phyloP scores from a whole-genome alignment of 2,888 invertebrate genomes.

The Ceraclea dissimilis region DNA sequence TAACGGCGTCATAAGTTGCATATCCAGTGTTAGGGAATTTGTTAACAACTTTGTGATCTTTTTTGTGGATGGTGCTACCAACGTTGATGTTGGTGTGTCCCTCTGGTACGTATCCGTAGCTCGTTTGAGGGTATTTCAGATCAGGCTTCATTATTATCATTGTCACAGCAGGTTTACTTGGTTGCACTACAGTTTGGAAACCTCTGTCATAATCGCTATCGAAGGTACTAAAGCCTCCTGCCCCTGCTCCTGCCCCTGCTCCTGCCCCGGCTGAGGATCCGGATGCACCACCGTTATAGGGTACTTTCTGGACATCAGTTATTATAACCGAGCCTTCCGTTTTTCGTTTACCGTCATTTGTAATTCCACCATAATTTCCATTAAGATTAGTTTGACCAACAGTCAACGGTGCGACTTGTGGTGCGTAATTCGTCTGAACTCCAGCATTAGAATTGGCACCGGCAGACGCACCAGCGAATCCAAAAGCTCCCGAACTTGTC shows the following conservation, averaged over 20 bases:
- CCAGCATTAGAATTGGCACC: conserved; percentile 11
- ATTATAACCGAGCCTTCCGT: background rate
- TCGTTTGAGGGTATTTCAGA: background rate
- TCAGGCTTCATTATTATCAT: background rate
- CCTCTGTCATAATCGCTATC: background rate
- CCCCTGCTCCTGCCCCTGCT: too few relatives aligned
- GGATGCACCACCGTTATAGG: background rate
- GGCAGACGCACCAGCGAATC: conserved; percentile 9
- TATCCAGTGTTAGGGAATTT: background rate
- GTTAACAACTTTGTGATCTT: background rate
- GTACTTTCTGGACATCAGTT: background rate
- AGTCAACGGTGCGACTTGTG: background rate
- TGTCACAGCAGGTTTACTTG: background rate
- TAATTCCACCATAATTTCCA: too few relatives aligned
- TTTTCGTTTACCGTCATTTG: background rate
- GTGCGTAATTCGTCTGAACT: background rate
- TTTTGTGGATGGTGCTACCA: background rate
- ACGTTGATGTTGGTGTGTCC: background rate
- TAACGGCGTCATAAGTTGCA: background rate
- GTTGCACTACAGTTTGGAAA: background rate
- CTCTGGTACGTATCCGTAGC: background rate
- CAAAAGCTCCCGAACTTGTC: conserved; percentile 6
- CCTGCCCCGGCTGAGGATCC: too few relatives aligned
- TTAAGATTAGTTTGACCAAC: background rate
- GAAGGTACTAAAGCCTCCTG: background rate